Base-by-base conservation (phyloP, 2,797 vertebrate genomes). In the Lepidocolaptes lacrymiger region DNA sequence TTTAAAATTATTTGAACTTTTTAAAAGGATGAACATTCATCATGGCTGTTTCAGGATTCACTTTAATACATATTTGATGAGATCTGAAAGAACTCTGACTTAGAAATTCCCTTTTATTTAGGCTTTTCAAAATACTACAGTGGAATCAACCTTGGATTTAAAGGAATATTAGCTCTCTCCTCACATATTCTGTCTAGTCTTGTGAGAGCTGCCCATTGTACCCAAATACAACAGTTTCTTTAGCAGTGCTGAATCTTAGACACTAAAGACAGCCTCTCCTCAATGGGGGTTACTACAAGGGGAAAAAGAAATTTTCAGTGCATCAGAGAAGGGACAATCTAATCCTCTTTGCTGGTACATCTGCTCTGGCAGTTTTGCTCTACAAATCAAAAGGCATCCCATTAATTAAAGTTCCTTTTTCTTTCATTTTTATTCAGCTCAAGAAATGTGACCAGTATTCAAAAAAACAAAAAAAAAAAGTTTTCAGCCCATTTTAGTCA, bases 331-430 rank as follows among this genome's bases (percentile, higher is more conserved):
- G 98, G 97, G 97, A 98, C 98, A 97, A 98, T 98, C 98, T 99
- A 99, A 99, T 99, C 99, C 98, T 98, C 98, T 98, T 98, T 98
- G 97, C 98, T 97, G 89, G 96, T 98, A 98, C 98, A 99, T 99
- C 98, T 99, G 98, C 98, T 98, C 97, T 97, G 98, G 97, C 97
- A 97, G 91, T 98, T 98, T 98, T 98, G 97, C 98, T 97, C 98
- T 95, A 97, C 96, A 98, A 98, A 98, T 98, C 98, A 99, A 99
- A 99, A 99, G 98, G 96, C 98, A 98, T 96, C 89, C 96, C 95
- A 97, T 98, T 98, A 98, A 98, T 98, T 98, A 98, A 98, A 98
- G 97, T 97, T 97, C 97, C 96, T 97, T 98, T 98, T 98, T 97
- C 98, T 98, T 98, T 98, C 97, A 98, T 98, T 98, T 98, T 98